phyloP scores from a whole-genome alignment of 2,797 vertebrate species.

The Lerista edwardsae region DNA sequence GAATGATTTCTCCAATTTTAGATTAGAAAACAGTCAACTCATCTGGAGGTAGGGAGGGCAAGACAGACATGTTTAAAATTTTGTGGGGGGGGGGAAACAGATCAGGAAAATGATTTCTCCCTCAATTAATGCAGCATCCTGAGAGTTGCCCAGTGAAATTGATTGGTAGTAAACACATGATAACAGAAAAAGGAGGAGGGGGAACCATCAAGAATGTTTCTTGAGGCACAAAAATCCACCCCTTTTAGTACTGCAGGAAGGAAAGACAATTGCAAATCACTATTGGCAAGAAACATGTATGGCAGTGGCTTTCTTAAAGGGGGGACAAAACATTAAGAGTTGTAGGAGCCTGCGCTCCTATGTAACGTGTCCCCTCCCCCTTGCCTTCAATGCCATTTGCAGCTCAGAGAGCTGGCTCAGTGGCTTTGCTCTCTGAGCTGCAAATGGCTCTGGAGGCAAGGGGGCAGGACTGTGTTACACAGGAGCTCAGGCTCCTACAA shows the following conservation, averaged over 20 bases:
- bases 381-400: no score
- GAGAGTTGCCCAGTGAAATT: neutral
- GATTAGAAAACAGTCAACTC: neutral
- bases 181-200: neutral
- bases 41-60: neutral
- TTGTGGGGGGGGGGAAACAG: neutral
- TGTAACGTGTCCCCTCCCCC: no score
- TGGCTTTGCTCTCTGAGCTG: no score
- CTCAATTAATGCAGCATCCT: neutral
- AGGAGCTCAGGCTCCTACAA: no score
- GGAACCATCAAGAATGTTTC: neutral
- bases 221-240: neutral
- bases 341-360: no score
- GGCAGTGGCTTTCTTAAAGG: no score
- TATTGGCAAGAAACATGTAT: neutral
- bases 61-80: neutral
- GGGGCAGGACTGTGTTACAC: no score
- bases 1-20: neutral
- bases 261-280: neutral
- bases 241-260: neutral
- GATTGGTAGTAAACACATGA: neutral
- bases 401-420: no score
- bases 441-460: no score
- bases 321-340: no score
- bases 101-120: neutral